Evolutionary conservation across 2,797 vertebrate genomes (phyloP), one percentile per base, ranked within the genome.

Genomic region (Amniataba percoides): DNA sequence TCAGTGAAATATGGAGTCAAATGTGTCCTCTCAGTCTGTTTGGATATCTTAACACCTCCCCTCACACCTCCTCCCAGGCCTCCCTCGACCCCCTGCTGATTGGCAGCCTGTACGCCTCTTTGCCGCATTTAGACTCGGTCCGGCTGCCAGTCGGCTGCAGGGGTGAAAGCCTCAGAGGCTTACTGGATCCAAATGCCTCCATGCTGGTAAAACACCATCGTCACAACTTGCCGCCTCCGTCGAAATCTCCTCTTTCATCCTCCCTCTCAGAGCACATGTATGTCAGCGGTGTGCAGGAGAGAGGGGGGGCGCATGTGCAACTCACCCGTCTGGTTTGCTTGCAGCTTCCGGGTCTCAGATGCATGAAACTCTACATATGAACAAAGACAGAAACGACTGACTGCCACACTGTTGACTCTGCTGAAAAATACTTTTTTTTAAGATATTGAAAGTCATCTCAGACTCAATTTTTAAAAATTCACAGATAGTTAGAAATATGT

Each of bases 51-150:
- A 80, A 81, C 69, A 31, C 70, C 73, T 81, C 71, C 77, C 79
- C 39, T 53, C 65, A 62, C 74, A 27, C 64, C 66, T 63, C 95
- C 78, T 95, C 95, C 91, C 95, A 97, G 97, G 97, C 95, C 95
- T 97, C 96, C 96, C 96, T 96, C 93, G 96, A 96, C 93, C 96
- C 96, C 88, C 94, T 97, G 97, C 97, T 97, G 95, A 95, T 97
- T 92, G 95, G 97, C 96, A 96, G 96, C 94, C 95, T 97, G 91
- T 96, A 96, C 94, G 95, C 96, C 95, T 96, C 96, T 90, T 94
- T 96, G 94, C 94, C 95, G 45, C 96, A 94, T 92, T 95, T 97
- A 95, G 96, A 95, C 89, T 96, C 96, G 89, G 92, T 96, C 70
- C 96, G 94, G 90, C 95, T 96, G 96, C 96, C 96, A 84, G 93